A percentile compares a stretch with the other conserved stretches of the same genome.
Conservation (phyloP, 2,113 vertebrate species). For the rabbit (Oryctolagus cuniculus) region DNA sequence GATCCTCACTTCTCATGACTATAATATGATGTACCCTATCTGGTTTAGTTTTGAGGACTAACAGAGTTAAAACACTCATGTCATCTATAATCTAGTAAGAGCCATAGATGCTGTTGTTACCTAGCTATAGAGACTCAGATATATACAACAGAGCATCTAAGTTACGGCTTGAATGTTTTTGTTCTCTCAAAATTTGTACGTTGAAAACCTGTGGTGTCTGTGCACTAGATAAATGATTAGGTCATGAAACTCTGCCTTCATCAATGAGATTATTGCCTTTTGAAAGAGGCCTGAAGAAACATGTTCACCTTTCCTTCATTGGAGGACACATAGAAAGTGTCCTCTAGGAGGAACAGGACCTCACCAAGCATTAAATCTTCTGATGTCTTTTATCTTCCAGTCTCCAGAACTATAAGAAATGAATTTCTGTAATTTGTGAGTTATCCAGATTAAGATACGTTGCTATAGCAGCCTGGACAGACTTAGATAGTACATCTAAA, state of each 20-base stretch:
- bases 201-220: not conserved
- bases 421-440: not conserved
- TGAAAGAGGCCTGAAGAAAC: not conserved
- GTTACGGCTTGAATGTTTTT: not conserved
- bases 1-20: not conserved
- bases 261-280: not conserved
- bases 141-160: not conserved
- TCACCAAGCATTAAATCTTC: not conserved
- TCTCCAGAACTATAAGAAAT: not conserved
- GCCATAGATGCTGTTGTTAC: not conserved
- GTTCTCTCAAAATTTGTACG: not conserved
- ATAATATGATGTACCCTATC: not conserved
- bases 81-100: not conserved
- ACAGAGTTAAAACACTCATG: not conserved
- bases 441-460: not conserved
- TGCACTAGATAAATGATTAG: not conserved
- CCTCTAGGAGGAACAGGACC: not conserved
- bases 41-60: not conserved
- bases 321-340: not conserved
- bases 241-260: not conserved
- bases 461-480: not conserved
- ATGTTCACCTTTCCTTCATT: not conserved
- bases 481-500: not conserved
- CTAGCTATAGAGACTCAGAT: not conserved
- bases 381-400: not conserved